A percentile compares a stretch with the other conserved stretches of the same genome.
Evolutionary conservation across 2,113 vertebrate species (phyloP).

Genomic region (Hippolais icterina): DNA sequence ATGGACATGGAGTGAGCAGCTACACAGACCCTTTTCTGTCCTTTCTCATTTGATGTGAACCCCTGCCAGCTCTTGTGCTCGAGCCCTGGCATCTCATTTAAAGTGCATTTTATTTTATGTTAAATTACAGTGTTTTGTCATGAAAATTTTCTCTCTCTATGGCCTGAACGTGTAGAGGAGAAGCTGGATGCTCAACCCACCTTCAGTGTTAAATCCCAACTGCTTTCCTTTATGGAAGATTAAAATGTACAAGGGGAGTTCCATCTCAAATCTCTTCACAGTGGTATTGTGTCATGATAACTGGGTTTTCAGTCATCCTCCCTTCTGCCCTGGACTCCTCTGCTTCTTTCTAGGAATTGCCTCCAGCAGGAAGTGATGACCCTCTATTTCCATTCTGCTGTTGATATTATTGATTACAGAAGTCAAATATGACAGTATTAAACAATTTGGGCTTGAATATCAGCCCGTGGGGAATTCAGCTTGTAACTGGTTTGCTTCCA

Average conservation of each 20-base stretch:
- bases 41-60: rapidly evolving
- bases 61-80: rapidly evolving
- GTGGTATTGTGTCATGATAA: background rate
- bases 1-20: background rate
- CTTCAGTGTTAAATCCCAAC: background rate
- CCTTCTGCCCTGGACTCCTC: background rate
- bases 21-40: background rate
- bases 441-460: background rate
- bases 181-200: background rate
- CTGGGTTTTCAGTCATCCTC: background rate
- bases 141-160: background rate
- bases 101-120: background rate
- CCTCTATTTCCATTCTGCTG: background rate
- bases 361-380: background rate
- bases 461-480: background rate
- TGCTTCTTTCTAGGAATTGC: background rate
- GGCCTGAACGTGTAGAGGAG: background rate
- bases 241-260: background rate
- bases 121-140: background rate
- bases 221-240: background rate
- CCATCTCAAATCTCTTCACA: background rate
- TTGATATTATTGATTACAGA: background rate
- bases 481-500: background rate
- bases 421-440: background rate
- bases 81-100: background rate